Conservation (phyloP, 2,113 vertebrate species). For the Clarias batrachus region DNA sequence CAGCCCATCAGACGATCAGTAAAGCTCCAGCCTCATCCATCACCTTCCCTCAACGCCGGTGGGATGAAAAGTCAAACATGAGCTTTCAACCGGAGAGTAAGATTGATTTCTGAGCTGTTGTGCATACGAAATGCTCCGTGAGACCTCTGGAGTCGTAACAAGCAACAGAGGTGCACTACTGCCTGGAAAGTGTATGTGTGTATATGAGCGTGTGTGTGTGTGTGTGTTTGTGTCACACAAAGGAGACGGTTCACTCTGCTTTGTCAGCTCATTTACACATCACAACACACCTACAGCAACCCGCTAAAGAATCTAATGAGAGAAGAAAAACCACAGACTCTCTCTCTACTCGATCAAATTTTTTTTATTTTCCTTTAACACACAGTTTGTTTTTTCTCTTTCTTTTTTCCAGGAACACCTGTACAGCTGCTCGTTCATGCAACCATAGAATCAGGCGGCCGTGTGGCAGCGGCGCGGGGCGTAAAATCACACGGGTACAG, state of each 20-base stretch:
- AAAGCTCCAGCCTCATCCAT: neutral
- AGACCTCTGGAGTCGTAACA: neutral
- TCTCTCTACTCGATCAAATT: neutral
- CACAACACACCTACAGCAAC: neutral
- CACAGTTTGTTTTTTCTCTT: neutral
- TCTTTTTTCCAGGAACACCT: neutral
- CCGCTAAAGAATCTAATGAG: neutral
- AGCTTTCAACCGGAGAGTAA: neutral
- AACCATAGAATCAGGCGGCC: neutral
- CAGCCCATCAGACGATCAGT: neutral
- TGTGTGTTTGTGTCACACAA: neutral
- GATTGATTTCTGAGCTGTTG: constrained; percentile 16
- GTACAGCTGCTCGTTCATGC: neutral
- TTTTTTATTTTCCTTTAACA: no score
- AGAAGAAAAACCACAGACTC: neutral
- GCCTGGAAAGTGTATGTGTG: neutral
- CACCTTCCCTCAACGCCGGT: neutral
- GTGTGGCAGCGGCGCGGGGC: neutral
- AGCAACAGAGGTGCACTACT: neutral
- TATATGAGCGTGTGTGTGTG: neutral
- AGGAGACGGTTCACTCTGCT: neutral
- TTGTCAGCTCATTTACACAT: constrained; percentile 12
- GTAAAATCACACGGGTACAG: neutral
- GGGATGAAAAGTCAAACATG: constrained; percentile 2
- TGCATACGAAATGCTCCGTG: constrained; percentile 17